phyloP scores from a whole-genome alignment of 2,113 vertebrate species.

The Gambusia affinis region DNA sequence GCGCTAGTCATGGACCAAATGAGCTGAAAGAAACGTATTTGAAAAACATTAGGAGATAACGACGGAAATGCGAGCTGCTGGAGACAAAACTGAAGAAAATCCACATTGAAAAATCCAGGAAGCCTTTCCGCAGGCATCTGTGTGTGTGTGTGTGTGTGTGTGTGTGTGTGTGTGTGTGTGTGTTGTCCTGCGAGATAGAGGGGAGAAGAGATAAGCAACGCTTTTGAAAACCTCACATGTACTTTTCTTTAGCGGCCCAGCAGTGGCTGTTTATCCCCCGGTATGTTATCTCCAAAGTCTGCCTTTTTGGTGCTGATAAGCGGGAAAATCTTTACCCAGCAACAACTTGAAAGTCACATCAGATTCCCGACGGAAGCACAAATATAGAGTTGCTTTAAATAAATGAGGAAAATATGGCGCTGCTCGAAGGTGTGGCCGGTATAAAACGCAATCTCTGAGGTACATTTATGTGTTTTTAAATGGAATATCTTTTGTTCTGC shows the following conservation, averaged over 20 bases:
- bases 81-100: constrained; percentile 23
- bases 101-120: constrained; percentile 1
- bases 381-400: neutral
- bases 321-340: constrained; percentile 15
- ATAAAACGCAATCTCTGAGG: neutral
- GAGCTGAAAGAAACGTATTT: neutral
- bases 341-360: constrained; percentile 13
- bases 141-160: neutral
- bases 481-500: neutral
- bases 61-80: neutral
- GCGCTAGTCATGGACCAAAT: constrained; percentile 26
- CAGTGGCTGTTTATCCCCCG: constrained; percentile 11
- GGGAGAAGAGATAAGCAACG: constrained; percentile 15
- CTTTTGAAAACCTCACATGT: constrained; percentile 9
- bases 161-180: neutral
- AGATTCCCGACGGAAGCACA: neutral
- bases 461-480: neutral
- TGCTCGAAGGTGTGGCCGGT: neutral
- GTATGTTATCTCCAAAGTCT: constrained; percentile 49
- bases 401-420: too few relatives aligned
- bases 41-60: neutral
- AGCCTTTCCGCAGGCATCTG: constrained; percentile 6
- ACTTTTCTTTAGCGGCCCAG: constrained; percentile 19
- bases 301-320: constrained; percentile 42
- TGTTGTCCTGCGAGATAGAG: neutral